Percentiles rank a stretch among this genome's conserved stretches.
Evolutionary conservation across 2,888 invertebrate species (phyloP).

Genomic region (Lysandra bellargus): DNA sequence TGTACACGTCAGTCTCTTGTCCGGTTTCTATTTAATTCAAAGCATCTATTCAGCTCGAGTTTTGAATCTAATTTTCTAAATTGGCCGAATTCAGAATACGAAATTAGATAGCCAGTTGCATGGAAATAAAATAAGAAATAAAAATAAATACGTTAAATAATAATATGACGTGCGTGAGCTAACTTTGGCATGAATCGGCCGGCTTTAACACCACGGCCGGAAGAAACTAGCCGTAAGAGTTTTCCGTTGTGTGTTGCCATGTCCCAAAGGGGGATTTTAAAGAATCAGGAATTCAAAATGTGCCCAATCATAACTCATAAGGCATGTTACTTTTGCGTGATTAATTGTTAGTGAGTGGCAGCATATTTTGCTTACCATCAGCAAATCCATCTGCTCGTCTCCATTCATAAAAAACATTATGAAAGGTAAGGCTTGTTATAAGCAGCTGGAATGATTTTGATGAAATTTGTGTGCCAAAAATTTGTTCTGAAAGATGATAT

Average conservation of each 20-base stretch:
- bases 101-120: background rate
- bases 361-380: too few species aligned
- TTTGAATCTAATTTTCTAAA: conserved; percentile 5
- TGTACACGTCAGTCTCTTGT: background rate
- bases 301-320: too few species aligned
- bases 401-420: too few species aligned
- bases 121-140: background rate
- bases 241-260: background rate
- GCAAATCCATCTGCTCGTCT: too few species aligned
- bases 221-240: background rate
- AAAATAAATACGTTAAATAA: background rate
- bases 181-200: background rate
- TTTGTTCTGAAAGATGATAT: too few species aligned
- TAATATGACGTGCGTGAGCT: background rate
- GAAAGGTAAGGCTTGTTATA: too few species aligned
- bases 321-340: too few species aligned
- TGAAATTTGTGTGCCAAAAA: too few species aligned
- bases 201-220: background rate
- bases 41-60: background rate
- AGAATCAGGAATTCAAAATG: too few species aligned
- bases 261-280: too few species aligned
- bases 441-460: background rate
- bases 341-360: too few species aligned
- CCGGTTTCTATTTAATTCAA: conserved; percentile 1
- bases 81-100: background rate